These are phyloP conservation scores for Pharmacophagus antenor DNA, from an alignment of 2,888 invertebrate genomes.

Conservation along the genomic window DNA sequence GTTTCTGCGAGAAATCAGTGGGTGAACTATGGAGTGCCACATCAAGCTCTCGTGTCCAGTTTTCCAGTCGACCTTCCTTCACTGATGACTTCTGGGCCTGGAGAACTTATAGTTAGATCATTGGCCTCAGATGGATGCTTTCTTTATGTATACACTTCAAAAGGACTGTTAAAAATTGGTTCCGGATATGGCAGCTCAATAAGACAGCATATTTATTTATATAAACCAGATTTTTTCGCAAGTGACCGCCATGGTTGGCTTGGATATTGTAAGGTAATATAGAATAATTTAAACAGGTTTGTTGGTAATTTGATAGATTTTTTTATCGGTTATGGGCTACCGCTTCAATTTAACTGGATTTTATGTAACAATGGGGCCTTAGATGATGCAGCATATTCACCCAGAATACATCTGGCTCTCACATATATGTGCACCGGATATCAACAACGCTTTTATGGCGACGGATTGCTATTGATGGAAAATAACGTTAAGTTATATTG, in stretches of 20 bases:
- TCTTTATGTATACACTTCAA: constrained; percentile 91
- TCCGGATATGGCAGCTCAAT: constrained; percentile 96
- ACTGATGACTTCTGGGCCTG: constrained; percentile 53
- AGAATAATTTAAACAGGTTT: constrained; percentile 30
- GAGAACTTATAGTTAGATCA: constrained; percentile 75
- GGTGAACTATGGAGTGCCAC: constrained; percentile 93
- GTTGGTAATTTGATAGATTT: background rate
- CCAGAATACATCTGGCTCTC: too few species aligned
- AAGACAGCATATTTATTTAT: constrained; percentile 92
- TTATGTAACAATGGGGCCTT: too few species aligned
- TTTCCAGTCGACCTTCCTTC: constrained; percentile 77
- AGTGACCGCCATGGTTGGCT: constrained; percentile 91
- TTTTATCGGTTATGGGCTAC: too few species aligned
- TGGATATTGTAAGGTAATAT: constrained; percentile 88
- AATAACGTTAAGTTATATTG: too few species aligned
- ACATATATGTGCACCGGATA: too few species aligned
- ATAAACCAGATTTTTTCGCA: constrained; percentile 89
- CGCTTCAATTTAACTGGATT: too few species aligned
- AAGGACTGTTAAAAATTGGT: constrained; percentile 95
- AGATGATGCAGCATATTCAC: too few species aligned
- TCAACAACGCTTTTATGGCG: too few species aligned
- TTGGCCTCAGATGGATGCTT: constrained; percentile 95
- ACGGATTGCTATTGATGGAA: too few species aligned
- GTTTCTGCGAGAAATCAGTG: constrained; percentile 92
- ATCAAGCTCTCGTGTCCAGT: constrained; percentile 86